These are phyloP conservation scores for Styela plicata DNA, from an alignment of 23 tunicate species.

Conservation along the genomic window DNA sequence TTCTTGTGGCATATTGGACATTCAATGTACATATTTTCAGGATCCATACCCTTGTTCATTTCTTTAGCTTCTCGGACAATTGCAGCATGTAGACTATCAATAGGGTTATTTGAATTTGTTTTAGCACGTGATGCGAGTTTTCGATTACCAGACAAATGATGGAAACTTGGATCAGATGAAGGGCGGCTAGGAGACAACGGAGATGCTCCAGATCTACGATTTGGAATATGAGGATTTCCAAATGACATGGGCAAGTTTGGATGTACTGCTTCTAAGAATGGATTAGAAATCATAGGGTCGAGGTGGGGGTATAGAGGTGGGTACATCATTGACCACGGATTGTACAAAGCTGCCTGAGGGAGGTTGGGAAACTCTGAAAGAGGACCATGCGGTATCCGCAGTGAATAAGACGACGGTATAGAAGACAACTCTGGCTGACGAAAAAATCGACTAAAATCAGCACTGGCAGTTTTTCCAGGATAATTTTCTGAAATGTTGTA, in stretches of 20 bases:
- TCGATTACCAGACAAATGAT: neutral
- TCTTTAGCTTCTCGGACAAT: conserved; percentile 94
- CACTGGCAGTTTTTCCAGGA: too few species aligned
- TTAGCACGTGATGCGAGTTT: conserved; percentile 12
- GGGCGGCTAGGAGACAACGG: neutral
- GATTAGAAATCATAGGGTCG: conserved; percentile 1
- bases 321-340: conserved; percentile 19
- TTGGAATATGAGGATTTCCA: neutral
- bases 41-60: conserved; percentile 90
- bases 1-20: conserved; percentile 98
- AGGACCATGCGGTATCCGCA: neutral
- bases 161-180: neutral
- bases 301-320: conserved; percentile 3
- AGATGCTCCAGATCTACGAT: neutral
- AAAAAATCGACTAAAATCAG: too few species aligned
- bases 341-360: neutral
- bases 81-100: conserved; percentile 82
- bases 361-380: neutral
- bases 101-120: conserved; percentile 27
- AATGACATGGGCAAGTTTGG: neutral
- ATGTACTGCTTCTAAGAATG: neutral
- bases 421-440: too few species aligned
- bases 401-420: neutral
- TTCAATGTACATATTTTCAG: conserved; percentile 99
- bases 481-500: too few species aligned